phyloP scores from a whole-genome alignment of 2,113 vertebrate genomes.

The Butastur rufipennis region DNA sequence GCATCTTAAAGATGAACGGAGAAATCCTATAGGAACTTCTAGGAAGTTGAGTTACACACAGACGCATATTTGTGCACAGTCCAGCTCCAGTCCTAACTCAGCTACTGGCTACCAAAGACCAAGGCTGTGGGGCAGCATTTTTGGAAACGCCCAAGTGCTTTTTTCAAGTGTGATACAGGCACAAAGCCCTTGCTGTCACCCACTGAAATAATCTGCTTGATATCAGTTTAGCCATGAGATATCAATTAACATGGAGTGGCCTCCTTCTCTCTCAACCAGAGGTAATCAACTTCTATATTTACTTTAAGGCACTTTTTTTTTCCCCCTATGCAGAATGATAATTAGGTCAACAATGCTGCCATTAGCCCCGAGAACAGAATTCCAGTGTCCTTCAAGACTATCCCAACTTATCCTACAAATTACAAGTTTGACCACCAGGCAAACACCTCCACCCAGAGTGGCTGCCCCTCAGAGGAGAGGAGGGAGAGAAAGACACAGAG shows the following conservation, averaged over 20 bases:
- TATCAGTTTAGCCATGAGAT: neutral
- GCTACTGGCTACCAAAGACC: neutral
- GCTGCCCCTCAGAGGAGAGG: neutral
- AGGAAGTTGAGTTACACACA: neutral
- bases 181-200: neutral
- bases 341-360: neutral
- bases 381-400: neutral
- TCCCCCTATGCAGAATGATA: neutral
- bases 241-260: neutral
- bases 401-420: neutral
- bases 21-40: neutral
- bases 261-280: neutral
- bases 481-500: neutral
- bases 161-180: neutral
- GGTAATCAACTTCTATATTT: neutral
- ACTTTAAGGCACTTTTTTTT: neutral
- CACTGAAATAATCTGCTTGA: neutral
- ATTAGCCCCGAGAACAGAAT: neutral
- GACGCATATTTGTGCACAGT: rapidly evolving
- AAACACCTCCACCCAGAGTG: neutral
- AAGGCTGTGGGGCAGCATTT: neutral
- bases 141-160: neutral
- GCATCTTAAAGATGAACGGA: neutral
- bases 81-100: neutral
- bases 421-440: neutral